Conservation (phyloP, 2,888 invertebrate genomes). For the Liodrosophila aerea region DNA sequence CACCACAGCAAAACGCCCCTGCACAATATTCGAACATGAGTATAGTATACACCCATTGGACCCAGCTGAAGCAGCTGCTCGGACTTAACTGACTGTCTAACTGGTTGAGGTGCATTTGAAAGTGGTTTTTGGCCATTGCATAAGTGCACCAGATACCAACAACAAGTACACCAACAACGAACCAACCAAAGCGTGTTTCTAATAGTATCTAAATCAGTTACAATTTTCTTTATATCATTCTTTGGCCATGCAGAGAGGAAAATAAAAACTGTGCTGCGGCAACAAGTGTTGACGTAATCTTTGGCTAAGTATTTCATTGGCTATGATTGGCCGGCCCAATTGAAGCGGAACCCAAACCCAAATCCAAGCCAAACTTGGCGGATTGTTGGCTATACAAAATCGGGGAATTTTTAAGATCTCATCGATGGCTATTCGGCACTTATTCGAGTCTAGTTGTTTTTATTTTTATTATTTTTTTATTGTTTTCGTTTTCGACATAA, state of each 20-base stretch:
- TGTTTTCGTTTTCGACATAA: conserved; percentile 29
- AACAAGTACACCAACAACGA: conserved; percentile 31
- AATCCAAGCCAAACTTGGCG: conserved; percentile 12
- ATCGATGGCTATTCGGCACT: conserved; percentile 37
- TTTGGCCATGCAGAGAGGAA: conserved; percentile 26
- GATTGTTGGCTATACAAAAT: conserved; percentile 13
- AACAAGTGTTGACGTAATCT: conserved; percentile 68
- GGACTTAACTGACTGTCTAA: conserved; percentile 46
- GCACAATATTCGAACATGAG: conserved; percentile 19
- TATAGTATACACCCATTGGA: conserved; percentile 9
- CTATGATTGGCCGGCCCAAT: conserved; percentile 39
- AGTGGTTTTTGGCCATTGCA: conserved; percentile 77
- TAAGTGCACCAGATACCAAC: conserved; percentile 70
- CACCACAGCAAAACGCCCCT: conserved; percentile 45
- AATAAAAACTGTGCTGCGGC: conserved; percentile 1
- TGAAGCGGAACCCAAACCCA: conserved; percentile 66
- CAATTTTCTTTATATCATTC: conserved; percentile 67
- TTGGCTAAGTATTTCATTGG: conserved; percentile 45
- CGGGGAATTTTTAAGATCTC: conserved; percentile 17
- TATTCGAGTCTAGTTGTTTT: too few relatives aligned
- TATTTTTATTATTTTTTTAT: conserved; percentile 37
- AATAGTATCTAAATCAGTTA: conserved; percentile 58
- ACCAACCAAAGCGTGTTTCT: conserved; percentile 55
- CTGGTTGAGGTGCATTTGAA: conserved; percentile 72
- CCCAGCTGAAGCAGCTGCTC: conserved; percentile 28